Conservation (phyloP, 2,888 invertebrate species). For the Drosophila leonis region DNA sequence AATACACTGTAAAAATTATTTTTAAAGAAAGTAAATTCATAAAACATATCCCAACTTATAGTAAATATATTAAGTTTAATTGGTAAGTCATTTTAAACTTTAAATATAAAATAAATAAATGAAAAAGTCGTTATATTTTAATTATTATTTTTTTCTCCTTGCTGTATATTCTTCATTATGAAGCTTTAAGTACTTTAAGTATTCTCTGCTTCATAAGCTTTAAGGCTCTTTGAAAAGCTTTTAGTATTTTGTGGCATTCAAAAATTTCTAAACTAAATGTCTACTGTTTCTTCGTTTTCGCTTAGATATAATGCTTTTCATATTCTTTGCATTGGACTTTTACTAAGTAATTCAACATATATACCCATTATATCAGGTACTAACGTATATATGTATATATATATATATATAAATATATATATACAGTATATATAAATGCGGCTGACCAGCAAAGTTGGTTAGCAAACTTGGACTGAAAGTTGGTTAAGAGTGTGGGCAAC, state of each 20-base stretch:
- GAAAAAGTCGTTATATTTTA: too few species aligned
- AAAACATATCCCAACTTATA: too few species aligned
- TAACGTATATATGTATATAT: slow-evolving; percentile 7
- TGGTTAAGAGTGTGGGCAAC: slow-evolving; percentile 16
- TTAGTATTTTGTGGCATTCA: neutral
- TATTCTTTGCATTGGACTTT: neutral
- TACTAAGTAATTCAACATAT: neutral
- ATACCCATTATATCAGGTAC: slow-evolving; percentile 25
- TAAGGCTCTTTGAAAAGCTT: neutral
- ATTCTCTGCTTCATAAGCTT: neutral
- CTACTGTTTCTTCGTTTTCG: neutral
- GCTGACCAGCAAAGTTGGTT: slow-evolving; percentile 52
- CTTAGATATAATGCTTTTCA: neutral
- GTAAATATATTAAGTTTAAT: too few species aligned
- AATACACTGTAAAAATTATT: neutral
- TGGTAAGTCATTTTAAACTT: too few species aligned
- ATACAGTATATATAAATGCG: slow-evolving; percentile 36
- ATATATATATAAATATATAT: slow-evolving; percentile 21
- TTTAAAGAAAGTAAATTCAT: neutral
- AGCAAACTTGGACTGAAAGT: slow-evolving; percentile 47
- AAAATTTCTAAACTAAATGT: neutral
- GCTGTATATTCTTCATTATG: neutral
- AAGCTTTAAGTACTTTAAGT: neutral
- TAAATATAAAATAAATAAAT: too few species aligned
- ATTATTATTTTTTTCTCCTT: too few species aligned